phyloP scores from a whole-genome alignment of 1,140 invertebrate genomes.

The Drosophila arizonae region DNA sequence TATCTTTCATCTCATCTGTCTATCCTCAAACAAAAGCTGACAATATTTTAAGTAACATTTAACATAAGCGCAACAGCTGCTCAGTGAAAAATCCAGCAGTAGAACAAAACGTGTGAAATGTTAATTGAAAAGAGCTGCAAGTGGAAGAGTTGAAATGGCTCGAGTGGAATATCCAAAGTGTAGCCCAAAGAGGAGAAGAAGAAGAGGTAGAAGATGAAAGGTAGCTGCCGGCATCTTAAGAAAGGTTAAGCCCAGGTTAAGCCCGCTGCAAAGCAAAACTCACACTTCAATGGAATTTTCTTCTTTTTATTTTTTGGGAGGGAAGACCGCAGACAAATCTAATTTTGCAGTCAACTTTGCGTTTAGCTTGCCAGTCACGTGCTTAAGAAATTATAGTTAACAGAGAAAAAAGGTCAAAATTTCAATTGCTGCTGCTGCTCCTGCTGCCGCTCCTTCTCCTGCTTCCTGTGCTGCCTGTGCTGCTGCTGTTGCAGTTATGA shows the following conservation, averaged over 20 bases:
- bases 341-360: conserved; percentile 56
- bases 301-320: not conserved
- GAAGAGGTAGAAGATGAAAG: not conserved
- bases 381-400: conserved; percentile 64
- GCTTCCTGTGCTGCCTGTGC: no score
- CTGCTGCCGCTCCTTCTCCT: conserved; percentile 26
- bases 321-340: conserved; percentile 49
- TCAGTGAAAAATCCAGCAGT: no score
- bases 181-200: not conserved
- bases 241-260: conserved; percentile 59
- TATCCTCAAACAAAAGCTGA: not conserved
- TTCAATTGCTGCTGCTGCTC: conserved; percentile 57
- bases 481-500: conserved; percentile 65
- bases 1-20: no score
- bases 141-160: conserved; percentile 30
- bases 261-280: conserved; percentile 6
- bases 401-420: conserved; percentile 51
- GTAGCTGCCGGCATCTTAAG: conserved; percentile 45
- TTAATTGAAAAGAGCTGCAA: conserved; percentile 62
- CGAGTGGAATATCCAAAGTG: not conserved
- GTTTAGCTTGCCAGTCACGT: conserved; percentile 73
- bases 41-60: conserved; percentile 8
- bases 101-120: conserved; percentile 70
- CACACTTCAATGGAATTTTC: conserved; percentile 66
- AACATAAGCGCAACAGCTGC: conserved; percentile 23